Conservation (phyloP, 2,113 vertebrate genomes). For the Hypocryptadius cinnamomeus region DNA sequence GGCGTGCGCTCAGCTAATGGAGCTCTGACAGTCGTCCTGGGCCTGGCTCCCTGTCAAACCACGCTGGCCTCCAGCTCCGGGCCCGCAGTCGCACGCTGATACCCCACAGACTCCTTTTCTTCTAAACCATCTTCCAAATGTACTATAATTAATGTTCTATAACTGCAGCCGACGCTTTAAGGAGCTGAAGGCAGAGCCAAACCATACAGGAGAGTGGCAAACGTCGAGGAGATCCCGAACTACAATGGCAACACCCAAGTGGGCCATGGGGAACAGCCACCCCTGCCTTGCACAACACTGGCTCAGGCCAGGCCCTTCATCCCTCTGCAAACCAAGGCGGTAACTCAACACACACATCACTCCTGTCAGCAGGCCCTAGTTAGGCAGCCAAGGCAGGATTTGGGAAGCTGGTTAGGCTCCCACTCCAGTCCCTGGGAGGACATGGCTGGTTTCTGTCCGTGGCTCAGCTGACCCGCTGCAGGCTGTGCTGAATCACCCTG, state of each 20-base stretch:
- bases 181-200: background rate
- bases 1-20: background rate
- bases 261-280: background rate
- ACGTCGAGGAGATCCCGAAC: fast-evolving
- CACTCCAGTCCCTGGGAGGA: background rate
- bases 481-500: background rate
- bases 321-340: background rate
- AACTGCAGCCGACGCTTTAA: background rate
- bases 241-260: fast-evolving
- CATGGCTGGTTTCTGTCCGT: fast-evolving
- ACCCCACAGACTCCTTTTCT: conserved; percentile 19
- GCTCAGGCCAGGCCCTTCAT: background rate
- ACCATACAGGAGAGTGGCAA: background rate
- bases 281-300: background rate
- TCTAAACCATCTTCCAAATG: background rate
- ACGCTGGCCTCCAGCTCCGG: background rate
- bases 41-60: conserved; percentile 36
- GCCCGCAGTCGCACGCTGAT: background rate
- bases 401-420: background rate
- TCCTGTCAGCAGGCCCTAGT: background rate
- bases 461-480: background rate
- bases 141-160: background rate
- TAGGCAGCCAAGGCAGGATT: background rate
- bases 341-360: background rate
- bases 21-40: background rate